These are phyloP conservation scores for Rhinoderma darwinii DNA, from an alignment of 2,113 vertebrate genomes.

Conservation along the genomic window DNA sequence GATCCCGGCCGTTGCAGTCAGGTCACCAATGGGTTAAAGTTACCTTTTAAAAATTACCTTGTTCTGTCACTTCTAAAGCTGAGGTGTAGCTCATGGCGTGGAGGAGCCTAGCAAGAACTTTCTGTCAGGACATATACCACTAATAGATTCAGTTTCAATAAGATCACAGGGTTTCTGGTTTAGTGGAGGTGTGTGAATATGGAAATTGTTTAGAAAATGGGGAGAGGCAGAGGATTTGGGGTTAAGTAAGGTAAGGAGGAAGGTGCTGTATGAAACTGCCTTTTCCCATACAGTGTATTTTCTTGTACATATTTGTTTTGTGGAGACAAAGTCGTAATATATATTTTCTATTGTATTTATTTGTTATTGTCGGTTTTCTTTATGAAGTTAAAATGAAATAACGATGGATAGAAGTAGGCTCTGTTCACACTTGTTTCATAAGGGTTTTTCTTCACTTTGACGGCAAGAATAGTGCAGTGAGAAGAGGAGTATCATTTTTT, in stretches of 20 bases:
- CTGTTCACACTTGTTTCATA: too few species aligned
- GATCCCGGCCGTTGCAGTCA: too few species aligned
- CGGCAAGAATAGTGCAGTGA: too few species aligned
- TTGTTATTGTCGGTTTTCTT: not conserved
- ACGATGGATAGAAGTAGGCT: too few species aligned
- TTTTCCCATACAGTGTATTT: not conserved
- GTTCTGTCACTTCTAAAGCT: not conserved
- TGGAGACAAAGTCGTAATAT: too few species aligned
- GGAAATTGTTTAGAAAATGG: not conserved
- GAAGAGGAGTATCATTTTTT: too few species aligned
- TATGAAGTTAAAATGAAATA: not conserved
- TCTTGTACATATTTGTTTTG: not conserved
- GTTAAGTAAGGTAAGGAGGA: conserved; percentile 28
- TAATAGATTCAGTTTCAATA: conserved; percentile 5
- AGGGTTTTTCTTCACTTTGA: too few species aligned
- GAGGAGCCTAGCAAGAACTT: not conserved
- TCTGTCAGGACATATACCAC: conserved; percentile 17
- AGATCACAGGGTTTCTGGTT: not conserved
- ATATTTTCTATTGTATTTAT: not conserved
- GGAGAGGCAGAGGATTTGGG: not conserved
- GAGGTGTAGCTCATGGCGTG: conserved; percentile 16
- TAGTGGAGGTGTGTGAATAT: conserved; percentile 5
- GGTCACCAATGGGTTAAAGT: too few species aligned
- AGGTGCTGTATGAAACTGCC: conserved; percentile 15
- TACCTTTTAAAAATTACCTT: not conserved